Conservation (phyloP, 2,797 vertebrate species). For the Sphenopsis melanotis region DNA sequence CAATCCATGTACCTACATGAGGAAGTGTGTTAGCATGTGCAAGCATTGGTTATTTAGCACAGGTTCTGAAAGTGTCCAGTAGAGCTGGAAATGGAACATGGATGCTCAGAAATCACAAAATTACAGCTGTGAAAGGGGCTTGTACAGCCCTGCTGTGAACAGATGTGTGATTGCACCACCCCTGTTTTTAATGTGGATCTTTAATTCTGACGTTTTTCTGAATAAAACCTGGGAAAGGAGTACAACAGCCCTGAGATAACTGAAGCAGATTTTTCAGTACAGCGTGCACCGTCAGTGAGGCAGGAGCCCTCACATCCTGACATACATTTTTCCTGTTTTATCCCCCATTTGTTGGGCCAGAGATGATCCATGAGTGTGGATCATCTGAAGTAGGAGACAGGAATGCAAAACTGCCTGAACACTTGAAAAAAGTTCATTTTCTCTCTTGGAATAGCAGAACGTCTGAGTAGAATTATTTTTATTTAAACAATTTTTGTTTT, state of each 20-base stretch:
- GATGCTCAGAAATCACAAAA: neutral
- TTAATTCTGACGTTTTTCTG: neutral
- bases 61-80: neutral
- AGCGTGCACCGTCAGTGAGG: neutral
- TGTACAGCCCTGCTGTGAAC: accelerated
- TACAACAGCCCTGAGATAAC: neutral
- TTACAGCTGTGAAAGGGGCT: neutral
- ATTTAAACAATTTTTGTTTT: slow-evolving; percentile 34
- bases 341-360: neutral
- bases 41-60: neutral
- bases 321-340: neutral
- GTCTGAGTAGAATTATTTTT: slow-evolving; percentile 18
- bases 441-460: neutral
- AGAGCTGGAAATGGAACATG: accelerated
- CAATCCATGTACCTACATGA: neutral
- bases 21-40: neutral
- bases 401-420: neutral
- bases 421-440: neutral
- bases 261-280: neutral
- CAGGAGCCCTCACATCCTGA: neutral
- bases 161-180: neutral
- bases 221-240: neutral
- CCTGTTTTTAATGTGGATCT: neutral
- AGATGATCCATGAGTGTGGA: neutral
- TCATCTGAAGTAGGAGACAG: neutral